These are phyloP conservation scores for Idris sp. DNA, from an alignment of 1,140 invertebrate genomes.

Conservation along the genomic window DNA sequence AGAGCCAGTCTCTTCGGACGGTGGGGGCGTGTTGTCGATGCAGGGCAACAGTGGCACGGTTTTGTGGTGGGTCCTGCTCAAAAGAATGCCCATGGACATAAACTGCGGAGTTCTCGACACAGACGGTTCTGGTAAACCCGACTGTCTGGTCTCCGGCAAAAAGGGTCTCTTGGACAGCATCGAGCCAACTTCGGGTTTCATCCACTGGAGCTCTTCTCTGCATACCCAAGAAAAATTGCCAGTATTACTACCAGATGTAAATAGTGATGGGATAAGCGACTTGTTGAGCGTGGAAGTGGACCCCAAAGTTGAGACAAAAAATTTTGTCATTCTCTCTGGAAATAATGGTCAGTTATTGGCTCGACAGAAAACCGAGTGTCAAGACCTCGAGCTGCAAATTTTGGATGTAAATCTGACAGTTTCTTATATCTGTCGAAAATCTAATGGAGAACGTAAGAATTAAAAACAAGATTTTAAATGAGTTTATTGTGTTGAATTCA, in stretches of 20 bases:
- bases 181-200: conserved; percentile 83
- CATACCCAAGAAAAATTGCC: conserved; percentile 83
- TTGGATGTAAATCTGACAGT: conserved; percentile 72
- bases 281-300: conserved; percentile 80
- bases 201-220: conserved; percentile 81
- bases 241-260: conserved; percentile 83
- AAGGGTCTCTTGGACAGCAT: conserved; percentile 83
- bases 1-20: conserved; percentile 74
- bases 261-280: conserved; percentile 84
- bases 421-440: conserved; percentile 68
- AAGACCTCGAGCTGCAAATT: conserved; percentile 76
- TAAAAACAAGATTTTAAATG: conserved; percentile 4
- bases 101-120: conserved; percentile 85
- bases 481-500: not conserved
- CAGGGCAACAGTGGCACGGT: conserved; percentile 79
- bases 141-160: conserved; percentile 85
- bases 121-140: conserved; percentile 83
- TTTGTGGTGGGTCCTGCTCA: conserved; percentile 82
- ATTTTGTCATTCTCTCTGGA: conserved; percentile 83
- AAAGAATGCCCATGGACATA: conserved; percentile 82
- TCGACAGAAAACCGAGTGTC: conserved; percentile 68
- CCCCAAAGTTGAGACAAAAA: conserved; percentile 78
- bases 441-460: conserved; percentile 35
- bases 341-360: conserved; percentile 78
- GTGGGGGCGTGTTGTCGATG: conserved; percentile 75